Conservation (phyloP, 1,140 invertebrate genomes). For the Lerema accius region DNA sequence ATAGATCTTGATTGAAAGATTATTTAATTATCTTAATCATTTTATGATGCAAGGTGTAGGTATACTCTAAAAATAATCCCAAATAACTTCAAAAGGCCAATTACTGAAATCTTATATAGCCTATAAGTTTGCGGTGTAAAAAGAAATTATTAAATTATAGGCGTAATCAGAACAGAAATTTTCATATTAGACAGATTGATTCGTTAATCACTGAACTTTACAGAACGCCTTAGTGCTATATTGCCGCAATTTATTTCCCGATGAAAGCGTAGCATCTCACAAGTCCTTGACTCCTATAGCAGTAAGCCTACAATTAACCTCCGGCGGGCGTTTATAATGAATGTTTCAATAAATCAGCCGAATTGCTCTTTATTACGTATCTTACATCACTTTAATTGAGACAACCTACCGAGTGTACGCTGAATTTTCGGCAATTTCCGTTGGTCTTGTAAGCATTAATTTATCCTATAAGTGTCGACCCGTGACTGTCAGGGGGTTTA, state of each 20-base stretch:
- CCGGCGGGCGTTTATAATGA: conserved; percentile 56
- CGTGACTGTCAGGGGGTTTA: conserved; percentile 3
- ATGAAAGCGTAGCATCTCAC: conserved; percentile 17
- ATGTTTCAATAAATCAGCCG: conserved; percentile 65
- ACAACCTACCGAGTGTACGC: conserved; percentile 47
- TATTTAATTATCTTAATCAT: no score
- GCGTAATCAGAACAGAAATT: no score
- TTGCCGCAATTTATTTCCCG: conserved; percentile 33
- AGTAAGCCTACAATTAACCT: conserved; percentile 64
- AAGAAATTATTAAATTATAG: no score
- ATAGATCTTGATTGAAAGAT: no score
- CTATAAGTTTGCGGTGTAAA: no score
- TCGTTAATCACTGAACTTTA: conserved; percentile 20
- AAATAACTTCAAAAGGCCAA: no score
- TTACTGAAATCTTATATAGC: no score
- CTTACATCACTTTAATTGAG: conserved; percentile 68
- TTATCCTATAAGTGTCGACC: conserved; percentile 32
- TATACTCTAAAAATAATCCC: no score
- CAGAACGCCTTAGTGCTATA: conserved; percentile 28
- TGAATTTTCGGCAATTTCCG: conserved; percentile 47
- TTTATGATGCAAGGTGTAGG: no score
- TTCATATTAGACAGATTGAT: neutral
- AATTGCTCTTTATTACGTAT: conserved; percentile 69
- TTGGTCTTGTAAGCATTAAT: conserved; percentile 43
- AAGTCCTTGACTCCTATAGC: conserved; percentile 43